Conservation (phyloP, 2,888 invertebrate species). For the Cotesia congregata region DNA sequence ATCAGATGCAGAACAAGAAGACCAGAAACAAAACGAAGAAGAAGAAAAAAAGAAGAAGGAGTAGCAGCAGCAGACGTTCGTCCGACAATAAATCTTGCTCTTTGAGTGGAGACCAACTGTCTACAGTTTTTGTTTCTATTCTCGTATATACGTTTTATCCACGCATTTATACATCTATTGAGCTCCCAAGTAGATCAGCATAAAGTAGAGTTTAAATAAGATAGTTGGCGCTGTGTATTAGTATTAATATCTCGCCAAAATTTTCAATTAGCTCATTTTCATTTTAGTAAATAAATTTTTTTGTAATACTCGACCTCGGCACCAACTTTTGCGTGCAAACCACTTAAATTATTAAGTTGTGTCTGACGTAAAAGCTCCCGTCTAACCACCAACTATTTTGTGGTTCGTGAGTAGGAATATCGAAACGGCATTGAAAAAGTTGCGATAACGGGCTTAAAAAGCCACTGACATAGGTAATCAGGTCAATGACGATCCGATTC, state of each 20-base stretch:
- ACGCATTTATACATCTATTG: constrained; percentile 8
- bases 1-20: constrained; percentile 12
- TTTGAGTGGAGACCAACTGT: constrained; percentile 35
- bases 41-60: constrained; percentile 12
- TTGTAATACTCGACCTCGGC: constrained; percentile 43
- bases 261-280: too few relatives aligned
- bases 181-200: neutral
- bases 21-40: neutral
- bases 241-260: neutral
- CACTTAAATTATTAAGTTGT: constrained; percentile 13
- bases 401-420: neutral
- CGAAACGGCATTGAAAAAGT: constrained; percentile 36
- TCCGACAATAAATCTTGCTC: constrained; percentile 26
- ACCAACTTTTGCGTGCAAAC: constrained; percentile 5
- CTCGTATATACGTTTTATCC: constrained; percentile 22
- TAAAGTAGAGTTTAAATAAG: neutral
- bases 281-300: neutral
- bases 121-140: constrained; percentile 26
- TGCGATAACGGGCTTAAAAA: constrained; percentile 30
- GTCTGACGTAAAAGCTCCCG: constrained; percentile 41
- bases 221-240: neutral
- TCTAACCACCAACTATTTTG: neutral
- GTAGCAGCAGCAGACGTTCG: constrained; percentile 11
- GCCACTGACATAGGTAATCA: constrained; percentile 25
- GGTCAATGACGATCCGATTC: constrained; percentile 39